A percentile compares a stretch with the other conserved stretches of the same genome.
Evolutionary conservation across 2,113 vertebrate genomes (phyloP).

Genomic region (Diadophis punctatus): DNA sequence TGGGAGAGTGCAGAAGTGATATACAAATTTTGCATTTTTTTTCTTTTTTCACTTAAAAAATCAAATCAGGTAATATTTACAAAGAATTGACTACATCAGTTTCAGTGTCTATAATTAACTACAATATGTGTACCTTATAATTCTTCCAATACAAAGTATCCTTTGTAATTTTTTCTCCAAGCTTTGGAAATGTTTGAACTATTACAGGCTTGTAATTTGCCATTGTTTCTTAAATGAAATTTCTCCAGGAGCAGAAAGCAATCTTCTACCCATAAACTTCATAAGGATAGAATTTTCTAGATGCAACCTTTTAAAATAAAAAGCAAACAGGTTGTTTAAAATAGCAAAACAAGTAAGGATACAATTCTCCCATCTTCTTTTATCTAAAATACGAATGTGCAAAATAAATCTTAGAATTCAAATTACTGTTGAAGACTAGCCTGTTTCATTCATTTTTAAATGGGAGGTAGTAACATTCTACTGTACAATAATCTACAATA

Average conservation of each 20-base stretch:
- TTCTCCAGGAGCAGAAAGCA: neutral
- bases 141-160: conserved; percentile 94
- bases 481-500: neutral
- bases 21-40: neutral
- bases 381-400: neutral
- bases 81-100: neutral
- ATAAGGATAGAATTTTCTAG: neutral
- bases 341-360: neutral
- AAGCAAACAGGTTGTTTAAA: neutral
- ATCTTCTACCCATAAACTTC: neutral
- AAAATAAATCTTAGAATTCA: neutral
- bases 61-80: neutral
- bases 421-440: neutral
- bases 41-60: neutral
- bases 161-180: conserved; percentile 89
- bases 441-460: neutral
- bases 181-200: conserved; percentile 78
- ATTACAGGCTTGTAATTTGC: conserved; percentile 84
- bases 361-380: neutral
- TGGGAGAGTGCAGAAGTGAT: neutral
- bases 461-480: neutral
- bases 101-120: neutral
- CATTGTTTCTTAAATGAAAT: conserved; percentile 67
- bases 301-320: neutral
- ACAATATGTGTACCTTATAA: conserved; percentile 77